Conservation (phyloP, 2,113 vertebrate genomes). For the Microcebus murinus region DNA sequence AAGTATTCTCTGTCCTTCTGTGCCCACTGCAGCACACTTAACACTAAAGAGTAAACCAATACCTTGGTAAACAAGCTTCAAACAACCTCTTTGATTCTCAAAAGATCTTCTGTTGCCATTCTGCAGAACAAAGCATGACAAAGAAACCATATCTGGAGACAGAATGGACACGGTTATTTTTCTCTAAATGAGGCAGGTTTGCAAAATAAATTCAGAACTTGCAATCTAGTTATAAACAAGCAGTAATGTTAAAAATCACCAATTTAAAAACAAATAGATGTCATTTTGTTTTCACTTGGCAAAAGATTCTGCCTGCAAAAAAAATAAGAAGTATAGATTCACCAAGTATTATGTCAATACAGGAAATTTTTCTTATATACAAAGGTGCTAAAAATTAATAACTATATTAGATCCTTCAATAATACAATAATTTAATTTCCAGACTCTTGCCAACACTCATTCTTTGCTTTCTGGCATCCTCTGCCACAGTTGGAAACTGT, state of each 20-base stretch:
- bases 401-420: conserved; percentile 73
- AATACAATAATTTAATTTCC: conserved; percentile 83
- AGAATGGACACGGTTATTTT: conserved; percentile 23
- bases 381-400: conserved; percentile 76
- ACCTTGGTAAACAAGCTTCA: conserved; percentile 54
- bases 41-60: conserved; percentile 8
- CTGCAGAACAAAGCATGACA: conserved; percentile 1
- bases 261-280: conserved; percentile 41
- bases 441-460: conserved; percentile 79
- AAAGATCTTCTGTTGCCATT: conserved; percentile 37
- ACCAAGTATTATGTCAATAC: background rate
- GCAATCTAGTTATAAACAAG: conserved; percentile 23
- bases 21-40: background rate
- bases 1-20: conserved; percentile 16
- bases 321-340: background rate
- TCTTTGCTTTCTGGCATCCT: conserved; percentile 81
- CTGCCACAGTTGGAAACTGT: conserved; percentile 83
- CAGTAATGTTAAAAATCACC: conserved; percentile 26
- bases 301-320: conserved; percentile 24
- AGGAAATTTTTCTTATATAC: conserved; percentile 69
- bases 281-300: conserved; percentile 30
- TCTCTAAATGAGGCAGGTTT: conserved; percentile 52
- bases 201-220: conserved; percentile 44
- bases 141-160: background rate
- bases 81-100: conserved; percentile 13